Base-by-base conservation (phyloP, 1,140 invertebrate genomes). In the Papilio polyxenes region DNA sequence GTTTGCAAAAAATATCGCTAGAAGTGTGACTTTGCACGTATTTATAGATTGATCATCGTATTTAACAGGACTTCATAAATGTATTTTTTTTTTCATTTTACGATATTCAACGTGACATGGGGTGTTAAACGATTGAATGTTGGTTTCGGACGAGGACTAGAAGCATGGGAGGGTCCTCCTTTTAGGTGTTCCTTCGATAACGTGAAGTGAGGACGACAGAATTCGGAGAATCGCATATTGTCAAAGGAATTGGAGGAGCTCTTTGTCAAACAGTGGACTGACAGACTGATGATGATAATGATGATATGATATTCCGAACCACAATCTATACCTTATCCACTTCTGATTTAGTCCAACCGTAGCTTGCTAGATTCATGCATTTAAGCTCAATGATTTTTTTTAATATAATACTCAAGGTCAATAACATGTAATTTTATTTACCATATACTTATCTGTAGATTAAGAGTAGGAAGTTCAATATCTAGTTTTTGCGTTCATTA, bases 1-100 rank as follows among this genome's bases (percentile, higher is more conserved):
- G 81, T 81, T 78, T 79, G 84, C 85, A 74, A 86, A 86, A 84
- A 84, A 82, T 76, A 81, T 82, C 80, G 56, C 85, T 81, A 82
- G 82, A 84, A 82, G 75, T 75, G 81, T 85, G 81, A 83, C 53
- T 83, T 65, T 74, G 82, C 82, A 78, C 65, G n/a, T 62, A 59
- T 59, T 79, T 79, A 77, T 53, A 53, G 44, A 51, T 77, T 51
- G 23, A 56, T 4, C 51, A 77, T 77, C n/a, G 23, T 31, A 37
- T 51, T 78, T 13, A 79, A 59, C 15, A 62, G 56, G 51, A 53
- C 76, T 77, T 62, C 5, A 20, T 31, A 31, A 31, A 31, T 65
- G 62, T 65, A 20, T 59, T 59, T 62, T 8, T 65, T 65, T 8
- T 56, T n/a, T 56, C 15, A 17, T 56, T 13, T 6, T n/a, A 20